Percentiles rank a stretch among this genome's conserved stretches.
Conservation (phyloP, 2,888 invertebrate species). For the Bruchidius siliquastri region DNA sequence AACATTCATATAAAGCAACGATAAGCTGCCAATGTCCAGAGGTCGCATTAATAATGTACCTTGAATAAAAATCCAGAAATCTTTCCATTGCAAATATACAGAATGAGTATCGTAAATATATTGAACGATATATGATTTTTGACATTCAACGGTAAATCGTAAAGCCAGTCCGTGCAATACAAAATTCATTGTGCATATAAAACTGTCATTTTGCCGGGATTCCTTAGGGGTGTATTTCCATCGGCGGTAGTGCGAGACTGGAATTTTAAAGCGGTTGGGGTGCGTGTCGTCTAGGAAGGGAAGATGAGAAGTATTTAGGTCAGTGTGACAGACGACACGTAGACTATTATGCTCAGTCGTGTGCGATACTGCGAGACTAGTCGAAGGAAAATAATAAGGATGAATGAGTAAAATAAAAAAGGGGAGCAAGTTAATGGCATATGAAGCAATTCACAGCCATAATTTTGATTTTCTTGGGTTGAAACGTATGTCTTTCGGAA, state of each 20-base stretch:
- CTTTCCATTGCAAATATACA: no score
- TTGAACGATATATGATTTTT: not conserved
- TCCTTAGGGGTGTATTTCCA: constrained; percentile 13
- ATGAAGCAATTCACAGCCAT: no score
- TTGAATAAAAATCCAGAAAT: no score
- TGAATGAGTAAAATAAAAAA: not conserved
- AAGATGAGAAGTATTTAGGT: not conserved
- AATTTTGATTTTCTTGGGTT: no score
- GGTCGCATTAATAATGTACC: no score
- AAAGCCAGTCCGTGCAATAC: constrained; percentile 7
- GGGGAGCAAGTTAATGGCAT: no score
- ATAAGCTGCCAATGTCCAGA: no score
- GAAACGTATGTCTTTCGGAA: no score
- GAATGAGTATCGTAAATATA: not conserved
- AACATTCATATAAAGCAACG: no score
- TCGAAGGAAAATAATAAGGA: not conserved
- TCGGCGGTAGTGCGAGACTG: not conserved
- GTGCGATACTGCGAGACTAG: not conserved
- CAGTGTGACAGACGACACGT: not conserved
- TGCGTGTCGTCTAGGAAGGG: not conserved
- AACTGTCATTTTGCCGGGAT: constrained; percentile 20
- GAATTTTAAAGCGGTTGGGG: not conserved
- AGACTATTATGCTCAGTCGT: not conserved
- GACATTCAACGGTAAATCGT: not conserved
- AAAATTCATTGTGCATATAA: constrained; percentile 19